Evolutionary conservation across 2,888 invertebrate species (phyloP).

Genomic region (Cheilosia vulpina): DNA sequence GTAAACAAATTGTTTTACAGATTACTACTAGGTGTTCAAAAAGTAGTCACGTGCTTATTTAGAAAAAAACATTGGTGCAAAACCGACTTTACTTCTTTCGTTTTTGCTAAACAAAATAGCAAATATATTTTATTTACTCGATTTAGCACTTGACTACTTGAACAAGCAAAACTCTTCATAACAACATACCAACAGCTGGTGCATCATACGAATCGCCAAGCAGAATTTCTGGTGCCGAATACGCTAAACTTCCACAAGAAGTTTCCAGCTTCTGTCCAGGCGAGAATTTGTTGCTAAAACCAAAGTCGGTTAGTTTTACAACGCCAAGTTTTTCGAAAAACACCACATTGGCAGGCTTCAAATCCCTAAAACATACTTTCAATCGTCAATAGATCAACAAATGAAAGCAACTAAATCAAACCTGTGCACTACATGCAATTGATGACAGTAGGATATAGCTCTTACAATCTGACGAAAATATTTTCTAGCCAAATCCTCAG

Average conservation of each 20-base stretch:
- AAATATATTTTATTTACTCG: no score
- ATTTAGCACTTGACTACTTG: no score
- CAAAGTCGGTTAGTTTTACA: conserved; percentile 99
- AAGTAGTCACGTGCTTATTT: background rate
- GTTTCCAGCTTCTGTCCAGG: conserved; percentile 99
- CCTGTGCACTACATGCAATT: conserved; percentile 88
- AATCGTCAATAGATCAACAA: background rate
- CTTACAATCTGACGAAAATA: conserved; percentile 99
- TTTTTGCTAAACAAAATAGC: no score
- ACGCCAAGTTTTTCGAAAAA: conserved; percentile 98
- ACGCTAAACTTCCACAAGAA: conserved; percentile 98
- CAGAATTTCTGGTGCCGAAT: conserved; percentile 99
- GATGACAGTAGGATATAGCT: conserved; percentile 99
- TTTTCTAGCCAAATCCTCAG: conserved; percentile 92
- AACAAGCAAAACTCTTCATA: background rate
- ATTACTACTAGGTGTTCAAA: background rate
- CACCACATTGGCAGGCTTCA: conserved; percentile 99
- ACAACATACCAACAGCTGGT: conserved; percentile 94
- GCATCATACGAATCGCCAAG: conserved; percentile 99
- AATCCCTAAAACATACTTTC: conserved; percentile 87
- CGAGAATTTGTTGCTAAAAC: conserved; percentile 97
- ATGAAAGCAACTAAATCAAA: conserved; percentile 62
- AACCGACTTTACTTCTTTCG: no score
- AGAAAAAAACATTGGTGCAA: background rate
- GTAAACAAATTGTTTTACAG: background rate